These are phyloP conservation scores for Dynastes tityus DNA, from an alignment of 2,888 invertebrate genomes.

Conservation along the genomic window DNA sequence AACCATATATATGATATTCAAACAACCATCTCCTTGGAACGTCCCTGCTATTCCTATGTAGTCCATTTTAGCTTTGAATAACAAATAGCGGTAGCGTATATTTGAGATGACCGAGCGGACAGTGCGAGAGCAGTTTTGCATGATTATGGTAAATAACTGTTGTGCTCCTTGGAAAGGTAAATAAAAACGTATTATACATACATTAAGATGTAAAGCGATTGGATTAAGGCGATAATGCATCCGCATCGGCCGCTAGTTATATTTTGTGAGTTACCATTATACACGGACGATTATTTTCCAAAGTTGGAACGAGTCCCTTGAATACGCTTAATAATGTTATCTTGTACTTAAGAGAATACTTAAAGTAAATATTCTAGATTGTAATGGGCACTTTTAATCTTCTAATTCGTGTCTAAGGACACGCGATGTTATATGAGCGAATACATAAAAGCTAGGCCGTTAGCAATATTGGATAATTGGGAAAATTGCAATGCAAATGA, in stretches of 20 bases:
- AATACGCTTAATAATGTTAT: slow-evolving; percentile 17
- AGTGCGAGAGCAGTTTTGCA: slow-evolving; percentile 21
- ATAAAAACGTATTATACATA: slow-evolving; percentile 38
- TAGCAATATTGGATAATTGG: too few species aligned
- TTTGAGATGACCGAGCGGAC: neutral
- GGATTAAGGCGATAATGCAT: slow-evolving; percentile 35
- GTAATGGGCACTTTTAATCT: slow-evolving; percentile 10
- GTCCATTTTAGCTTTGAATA: slow-evolving; percentile 5
- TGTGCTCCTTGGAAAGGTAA: slow-evolving; percentile 32
- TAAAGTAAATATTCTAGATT: slow-evolving; percentile 19
- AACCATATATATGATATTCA: slow-evolving; percentile 13
- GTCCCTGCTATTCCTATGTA: slow-evolving; percentile 12
- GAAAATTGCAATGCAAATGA: too few species aligned
- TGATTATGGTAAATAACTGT: slow-evolving; percentile 49
- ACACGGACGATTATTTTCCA: slow-evolving; percentile 7
- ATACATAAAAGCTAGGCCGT: too few species aligned
- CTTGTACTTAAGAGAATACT: slow-evolving; percentile 9
- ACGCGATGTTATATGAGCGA: slow-evolving; percentile 1
- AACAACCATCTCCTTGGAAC: slow-evolving; percentile 2
- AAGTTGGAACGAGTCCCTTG: neutral
- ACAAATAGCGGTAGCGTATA: slow-evolving; percentile 7
- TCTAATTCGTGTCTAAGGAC: neutral
- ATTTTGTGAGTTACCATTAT: slow-evolving; percentile 15
- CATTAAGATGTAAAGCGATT: slow-evolving; percentile 39
- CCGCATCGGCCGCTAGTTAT: neutral